phyloP scores from a whole-genome alignment of 2,113 vertebrate species.

The Emydocephalus ijimae region DNA sequence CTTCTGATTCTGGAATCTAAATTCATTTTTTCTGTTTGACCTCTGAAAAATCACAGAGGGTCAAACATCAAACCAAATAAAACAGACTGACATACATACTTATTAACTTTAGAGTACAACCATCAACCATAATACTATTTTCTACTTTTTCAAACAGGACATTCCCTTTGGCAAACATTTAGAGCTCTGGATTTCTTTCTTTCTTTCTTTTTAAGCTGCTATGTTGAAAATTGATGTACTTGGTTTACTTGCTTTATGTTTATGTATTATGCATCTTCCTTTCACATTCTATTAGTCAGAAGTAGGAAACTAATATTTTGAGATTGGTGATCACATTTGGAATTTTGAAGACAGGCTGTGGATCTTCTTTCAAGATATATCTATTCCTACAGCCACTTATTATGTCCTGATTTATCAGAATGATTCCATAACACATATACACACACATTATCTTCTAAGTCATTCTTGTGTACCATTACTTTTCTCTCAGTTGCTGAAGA shows the following conservation, averaged over 20 bases:
- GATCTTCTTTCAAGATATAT: not conserved
- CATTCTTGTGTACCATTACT: not conserved
- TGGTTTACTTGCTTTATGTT: not conserved
- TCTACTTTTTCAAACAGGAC: not conserved
- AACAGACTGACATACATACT: not conserved
- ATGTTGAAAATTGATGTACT: not conserved
- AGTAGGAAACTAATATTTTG: not conserved
- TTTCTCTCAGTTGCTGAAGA: not conserved
- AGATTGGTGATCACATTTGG: not conserved
- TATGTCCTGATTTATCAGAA: not conserved
- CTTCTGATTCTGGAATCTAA: not conserved
- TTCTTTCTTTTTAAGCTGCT: not conserved
- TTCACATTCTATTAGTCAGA: not conserved
- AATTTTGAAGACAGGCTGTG: not conserved
- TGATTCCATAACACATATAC: not conserved
- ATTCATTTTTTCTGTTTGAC: not conserved
- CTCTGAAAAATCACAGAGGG: not conserved
- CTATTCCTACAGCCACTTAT: not conserved
- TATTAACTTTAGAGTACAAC: not conserved
- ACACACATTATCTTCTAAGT: not conserved
- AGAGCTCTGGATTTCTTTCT: not conserved
- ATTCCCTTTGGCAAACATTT: not conserved
- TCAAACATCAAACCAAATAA: not conserved
- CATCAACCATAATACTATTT: not conserved
- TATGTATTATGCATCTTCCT: not conserved